A percentile compares a stretch with the other conserved stretches of the same genome.
These are phyloP conservation scores for Phalacrocorax carbo DNA, from an alignment of 2,113 vertebrate genomes.

Conservation along the genomic window DNA sequence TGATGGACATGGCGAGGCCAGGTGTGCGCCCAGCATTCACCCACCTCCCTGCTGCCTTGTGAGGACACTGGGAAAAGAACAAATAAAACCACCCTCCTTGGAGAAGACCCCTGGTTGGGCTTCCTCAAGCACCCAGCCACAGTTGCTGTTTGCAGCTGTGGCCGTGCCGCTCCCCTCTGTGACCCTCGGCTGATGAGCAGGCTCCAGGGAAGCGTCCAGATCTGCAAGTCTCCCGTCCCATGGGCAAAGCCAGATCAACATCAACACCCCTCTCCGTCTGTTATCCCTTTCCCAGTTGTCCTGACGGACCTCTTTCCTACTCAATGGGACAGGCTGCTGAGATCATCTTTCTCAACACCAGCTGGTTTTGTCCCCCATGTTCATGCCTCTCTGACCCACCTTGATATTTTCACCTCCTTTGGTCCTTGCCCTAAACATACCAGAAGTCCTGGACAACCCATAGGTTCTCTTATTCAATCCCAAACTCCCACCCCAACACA, in stretches of 20 bases:
- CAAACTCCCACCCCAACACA: neutral
- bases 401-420: neutral
- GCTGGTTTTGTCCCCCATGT: neutral
- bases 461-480: neutral
- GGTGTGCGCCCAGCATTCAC: no score
- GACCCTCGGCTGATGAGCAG: neutral
- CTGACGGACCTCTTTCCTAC: neutral
- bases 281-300: neutral
- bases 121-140: neutral
- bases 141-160: neutral
- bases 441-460: neutral
- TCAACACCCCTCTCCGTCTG: neutral
- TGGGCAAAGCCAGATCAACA: neutral
- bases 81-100: neutral
- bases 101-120: neutral
- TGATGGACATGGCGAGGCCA: accelerated
- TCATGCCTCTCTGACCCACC: neutral
- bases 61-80: neutral
- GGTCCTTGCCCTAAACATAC: neutral
- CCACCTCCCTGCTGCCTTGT: neutral
- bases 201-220: neutral
- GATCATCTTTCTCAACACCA: neutral
- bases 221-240: neutral
- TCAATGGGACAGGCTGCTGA: neutral
- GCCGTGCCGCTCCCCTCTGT: neutral